Conservation (phyloP, 2,797 vertebrate genomes). For the Smutsia temminckii region DNA sequence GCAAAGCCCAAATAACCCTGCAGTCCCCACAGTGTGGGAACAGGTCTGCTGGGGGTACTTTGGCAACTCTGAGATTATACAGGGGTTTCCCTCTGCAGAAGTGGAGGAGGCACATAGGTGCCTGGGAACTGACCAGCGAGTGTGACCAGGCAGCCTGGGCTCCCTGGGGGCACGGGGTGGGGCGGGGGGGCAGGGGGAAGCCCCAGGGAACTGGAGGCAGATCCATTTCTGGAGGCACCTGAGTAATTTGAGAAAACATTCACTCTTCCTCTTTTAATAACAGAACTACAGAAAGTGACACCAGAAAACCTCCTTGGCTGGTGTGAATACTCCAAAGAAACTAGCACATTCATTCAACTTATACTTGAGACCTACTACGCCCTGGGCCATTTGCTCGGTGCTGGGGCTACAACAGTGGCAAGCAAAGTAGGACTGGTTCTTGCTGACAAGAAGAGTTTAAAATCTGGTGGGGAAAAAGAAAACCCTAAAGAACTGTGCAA, state of each 20-base stretch:
- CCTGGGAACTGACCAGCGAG: not conserved
- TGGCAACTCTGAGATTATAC: not conserved
- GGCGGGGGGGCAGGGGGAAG: no score
- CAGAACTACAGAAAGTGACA: not conserved
- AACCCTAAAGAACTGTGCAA: rapidly evolving
- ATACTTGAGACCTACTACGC: rapidly evolving
- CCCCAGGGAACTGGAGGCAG: not conserved
- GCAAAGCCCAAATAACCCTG: not conserved
- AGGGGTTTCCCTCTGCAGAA: not conserved
- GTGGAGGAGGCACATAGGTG: not conserved
- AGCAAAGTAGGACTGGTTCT: not conserved
- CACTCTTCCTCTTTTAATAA: not conserved
- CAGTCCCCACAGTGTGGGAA: not conserved
- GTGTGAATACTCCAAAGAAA: rapidly evolving
- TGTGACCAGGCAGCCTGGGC: not conserved
- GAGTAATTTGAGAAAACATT: not conserved
- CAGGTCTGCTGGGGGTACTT: not conserved
- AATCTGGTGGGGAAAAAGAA: not conserved
- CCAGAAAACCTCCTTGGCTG: not conserved
- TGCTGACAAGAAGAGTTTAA: not conserved
- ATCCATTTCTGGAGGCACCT: not conserved
- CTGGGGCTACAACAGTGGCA: rapidly evolving
- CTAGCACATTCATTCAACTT: rapidly evolving
- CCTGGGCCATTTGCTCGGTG: not conserved
- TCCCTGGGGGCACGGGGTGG: not conserved